These are phyloP conservation scores for Kryphioiulus occultus DNA, from an alignment of 2,888 invertebrate genomes.

Conservation along the genomic window DNA sequence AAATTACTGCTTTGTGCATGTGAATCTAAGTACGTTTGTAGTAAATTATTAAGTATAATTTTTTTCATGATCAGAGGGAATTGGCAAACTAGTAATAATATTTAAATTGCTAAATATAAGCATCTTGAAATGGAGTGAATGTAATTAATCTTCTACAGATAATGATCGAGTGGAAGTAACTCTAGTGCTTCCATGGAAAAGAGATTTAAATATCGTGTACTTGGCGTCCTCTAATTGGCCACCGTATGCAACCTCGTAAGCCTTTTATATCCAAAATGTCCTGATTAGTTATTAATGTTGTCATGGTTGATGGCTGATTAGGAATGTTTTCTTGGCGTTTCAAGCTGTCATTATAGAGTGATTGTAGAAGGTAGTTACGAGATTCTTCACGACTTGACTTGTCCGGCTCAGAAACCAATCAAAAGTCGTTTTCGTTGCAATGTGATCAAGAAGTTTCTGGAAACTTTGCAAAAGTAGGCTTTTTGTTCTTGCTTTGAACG, in stretches of 20 bases:
- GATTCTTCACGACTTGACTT: slow-evolving; percentile 77
- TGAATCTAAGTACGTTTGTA: no score
- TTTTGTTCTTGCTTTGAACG: background rate
- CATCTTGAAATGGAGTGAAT: background rate
- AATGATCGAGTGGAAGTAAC: slow-evolving; percentile 70
- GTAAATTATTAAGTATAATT: no score
- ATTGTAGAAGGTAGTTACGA: slow-evolving; percentile 71
- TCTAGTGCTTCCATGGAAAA: slow-evolving; percentile 76
- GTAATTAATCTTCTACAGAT: slow-evolving; percentile 37
- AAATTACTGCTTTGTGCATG: no score
- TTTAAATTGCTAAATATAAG: no score
- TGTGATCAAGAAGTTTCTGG: slow-evolving; percentile 73
- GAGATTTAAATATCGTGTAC: slow-evolving; percentile 75
- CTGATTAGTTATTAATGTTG: background rate
- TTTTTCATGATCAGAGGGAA: no score
- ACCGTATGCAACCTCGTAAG: slow-evolving; percentile 56
- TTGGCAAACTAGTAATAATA: no score
- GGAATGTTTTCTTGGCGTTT: background rate
- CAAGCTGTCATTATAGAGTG: slow-evolving; percentile 59
- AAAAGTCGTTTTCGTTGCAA: slow-evolving; percentile 72
- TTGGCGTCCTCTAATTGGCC: slow-evolving; percentile 70
- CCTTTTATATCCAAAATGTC: background rate
- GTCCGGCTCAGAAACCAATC: slow-evolving; percentile 70
- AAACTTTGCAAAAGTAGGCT: slow-evolving; percentile 67
- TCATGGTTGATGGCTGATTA: background rate